phyloP scores from a whole-genome alignment of 2,113 vertebrate genomes.

The Edolisoma coerulescens region DNA sequence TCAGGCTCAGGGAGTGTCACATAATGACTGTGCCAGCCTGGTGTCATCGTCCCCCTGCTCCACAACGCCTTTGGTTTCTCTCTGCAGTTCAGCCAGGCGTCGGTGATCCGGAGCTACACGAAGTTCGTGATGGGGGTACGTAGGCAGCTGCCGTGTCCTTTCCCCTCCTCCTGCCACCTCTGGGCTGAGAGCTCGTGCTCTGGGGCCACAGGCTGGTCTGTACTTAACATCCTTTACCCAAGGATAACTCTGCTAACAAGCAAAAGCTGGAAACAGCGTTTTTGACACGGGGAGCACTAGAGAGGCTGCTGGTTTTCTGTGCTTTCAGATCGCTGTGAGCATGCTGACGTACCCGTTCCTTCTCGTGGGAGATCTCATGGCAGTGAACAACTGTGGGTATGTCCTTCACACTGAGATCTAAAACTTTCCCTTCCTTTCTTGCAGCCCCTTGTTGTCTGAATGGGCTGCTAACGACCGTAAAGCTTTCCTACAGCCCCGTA shows the following conservation, averaged over 20 bases:
- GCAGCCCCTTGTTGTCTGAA: not conserved
- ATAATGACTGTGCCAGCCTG: not conserved
- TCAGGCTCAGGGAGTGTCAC: not conserved
- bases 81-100: conserved; percentile 85
- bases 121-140: conserved; percentile 90
- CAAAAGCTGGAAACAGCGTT: not conserved
- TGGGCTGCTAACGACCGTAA: not conserved
- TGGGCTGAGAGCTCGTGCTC: not conserved
- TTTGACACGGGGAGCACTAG: not conserved
- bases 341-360: conserved; percentile 88
- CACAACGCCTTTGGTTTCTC: not conserved
- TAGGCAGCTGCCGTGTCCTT: not conserved
- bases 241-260: not conserved
- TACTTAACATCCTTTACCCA: not conserved
- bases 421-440: not conserved
- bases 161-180: not conserved
- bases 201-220: not conserved
- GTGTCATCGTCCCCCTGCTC: not conserved
- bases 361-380: conserved; percentile 88
- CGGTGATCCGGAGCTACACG: conserved; percentile 86
- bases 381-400: conserved; percentile 90
- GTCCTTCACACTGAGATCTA: conserved; percentile 34
- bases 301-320: not conserved
- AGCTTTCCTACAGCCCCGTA: not conserved
- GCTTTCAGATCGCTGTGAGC: conserved; percentile 83